Evolutionary conservation across 1,140 invertebrate species (phyloP).

Genomic region (Brevipalpus yothersi): DNA sequence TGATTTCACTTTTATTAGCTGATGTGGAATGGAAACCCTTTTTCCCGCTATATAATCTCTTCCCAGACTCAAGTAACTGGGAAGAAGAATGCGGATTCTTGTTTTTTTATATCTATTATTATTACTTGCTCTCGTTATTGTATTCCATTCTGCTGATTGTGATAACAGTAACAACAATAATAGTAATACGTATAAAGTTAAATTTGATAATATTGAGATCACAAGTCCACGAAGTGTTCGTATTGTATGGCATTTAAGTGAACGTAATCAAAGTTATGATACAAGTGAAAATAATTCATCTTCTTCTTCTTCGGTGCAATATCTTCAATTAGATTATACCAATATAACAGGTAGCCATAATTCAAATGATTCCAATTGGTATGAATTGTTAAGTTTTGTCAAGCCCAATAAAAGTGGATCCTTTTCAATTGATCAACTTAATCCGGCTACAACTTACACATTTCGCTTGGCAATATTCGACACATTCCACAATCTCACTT

Average conservation of each 20-base stretch:
- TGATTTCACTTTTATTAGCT: too few relatives aligned
- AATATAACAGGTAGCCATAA: neutral
- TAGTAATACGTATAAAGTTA: neutral
- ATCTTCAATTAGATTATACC: neutral
- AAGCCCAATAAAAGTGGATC: conserved; percentile 5
- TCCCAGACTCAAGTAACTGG: too few relatives aligned
- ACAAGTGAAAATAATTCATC: neutral
- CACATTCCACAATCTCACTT: conserved; percentile 5
- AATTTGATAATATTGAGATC: neutral
- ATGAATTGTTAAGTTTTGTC: conserved; percentile 10
- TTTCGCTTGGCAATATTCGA: conserved; percentile 11
- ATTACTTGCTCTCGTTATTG: too few relatives aligned
- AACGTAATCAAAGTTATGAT: too few relatives aligned
- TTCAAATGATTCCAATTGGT: conserved; percentile 10
- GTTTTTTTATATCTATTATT: too few relatives aligned
- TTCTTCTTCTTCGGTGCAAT: neutral
- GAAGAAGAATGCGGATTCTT: too few relatives aligned
- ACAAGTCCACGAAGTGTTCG: neutral
- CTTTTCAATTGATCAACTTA: conserved; percentile 10
- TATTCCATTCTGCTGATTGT: neutral
- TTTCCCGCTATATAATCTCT: too few relatives aligned
- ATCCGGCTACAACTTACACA: conserved; percentile 13
- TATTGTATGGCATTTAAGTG: neutral
- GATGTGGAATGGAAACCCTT: too few relatives aligned
- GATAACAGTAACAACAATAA: neutral